Conservation (phyloP, 1,140 invertebrate genomes). For the Drosophila tropicalis region DNA sequence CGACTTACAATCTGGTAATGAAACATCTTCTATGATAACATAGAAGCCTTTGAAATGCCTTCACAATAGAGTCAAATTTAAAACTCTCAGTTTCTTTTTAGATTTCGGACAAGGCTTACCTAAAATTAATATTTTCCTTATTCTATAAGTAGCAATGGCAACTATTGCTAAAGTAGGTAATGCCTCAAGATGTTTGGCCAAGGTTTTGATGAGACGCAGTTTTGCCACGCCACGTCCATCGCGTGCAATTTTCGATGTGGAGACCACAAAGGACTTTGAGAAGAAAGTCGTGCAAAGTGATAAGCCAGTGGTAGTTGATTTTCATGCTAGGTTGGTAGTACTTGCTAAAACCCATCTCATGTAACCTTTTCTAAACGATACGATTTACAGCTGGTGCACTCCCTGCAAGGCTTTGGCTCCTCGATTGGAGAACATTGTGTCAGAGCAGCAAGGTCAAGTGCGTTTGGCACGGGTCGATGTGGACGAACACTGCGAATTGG, state of each 20-base stretch:
- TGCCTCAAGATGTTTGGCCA: neutral
- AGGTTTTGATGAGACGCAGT: slow-evolving; percentile 8
- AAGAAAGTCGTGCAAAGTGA: slow-evolving; percentile 93
- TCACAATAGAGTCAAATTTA: neutral
- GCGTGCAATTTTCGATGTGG: slow-evolving; percentile 91
- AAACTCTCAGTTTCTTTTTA: neutral
- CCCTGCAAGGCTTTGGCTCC: slow-evolving; percentile 95
- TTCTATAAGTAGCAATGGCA: neutral
- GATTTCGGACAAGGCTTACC: neutral
- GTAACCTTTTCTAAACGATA: too few species aligned
- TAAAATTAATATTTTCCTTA: neutral
- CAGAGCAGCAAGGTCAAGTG: slow-evolving; percentile 92
- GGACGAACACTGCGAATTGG: slow-evolving; percentile 94
- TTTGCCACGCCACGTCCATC: slow-evolving; percentile 10
- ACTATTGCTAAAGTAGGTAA: neutral
- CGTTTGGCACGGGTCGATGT: slow-evolving; percentile 95
- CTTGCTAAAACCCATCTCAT: neutral
- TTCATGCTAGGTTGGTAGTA: slow-evolving; percentile 93
- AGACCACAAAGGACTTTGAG: slow-evolving; percentile 95
- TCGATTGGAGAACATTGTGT: slow-evolving; percentile 92
- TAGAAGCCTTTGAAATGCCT: neutral
- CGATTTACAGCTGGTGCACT: slow-evolving; percentile 93
- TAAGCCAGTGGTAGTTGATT: slow-evolving; percentile 95
- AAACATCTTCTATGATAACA: neutral
- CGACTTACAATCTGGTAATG: too few species aligned